Conservation (phyloP, 2,888 invertebrate species). For the Pterostichus madidus region DNA sequence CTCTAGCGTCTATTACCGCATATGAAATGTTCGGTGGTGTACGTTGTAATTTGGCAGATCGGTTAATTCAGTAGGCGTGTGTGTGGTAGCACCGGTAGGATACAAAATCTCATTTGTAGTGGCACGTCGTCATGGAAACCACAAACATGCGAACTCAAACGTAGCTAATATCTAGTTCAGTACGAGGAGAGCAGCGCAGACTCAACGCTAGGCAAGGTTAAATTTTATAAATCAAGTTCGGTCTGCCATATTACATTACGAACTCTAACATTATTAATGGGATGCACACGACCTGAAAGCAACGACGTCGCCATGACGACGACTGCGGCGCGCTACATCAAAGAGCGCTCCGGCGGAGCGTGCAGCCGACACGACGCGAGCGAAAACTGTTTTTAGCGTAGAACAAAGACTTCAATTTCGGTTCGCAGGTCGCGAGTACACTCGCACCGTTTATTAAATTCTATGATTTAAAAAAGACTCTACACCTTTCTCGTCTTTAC, state of each 20-base stretch:
- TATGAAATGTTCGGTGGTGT: constrained; percentile 20
- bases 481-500: constrained; percentile 21
- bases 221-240: constrained; percentile 67
- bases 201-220: constrained; percentile 49
- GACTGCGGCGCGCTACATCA: constrained; percentile 58
- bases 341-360: constrained; percentile 62
- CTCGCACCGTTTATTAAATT: constrained; percentile 64
- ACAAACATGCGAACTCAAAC: constrained; percentile 36
- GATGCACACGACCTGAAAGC: constrained; percentile 67
- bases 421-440: constrained; percentile 57
- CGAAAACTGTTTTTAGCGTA: constrained; percentile 65
- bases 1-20: not conserved
- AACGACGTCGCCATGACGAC: constrained; percentile 60
- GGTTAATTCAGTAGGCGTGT: constrained; percentile 2
- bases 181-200: not conserved
- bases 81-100: not conserved
- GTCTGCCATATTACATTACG: constrained; percentile 67
- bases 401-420: constrained; percentile 65
- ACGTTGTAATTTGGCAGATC: constrained; percentile 18
- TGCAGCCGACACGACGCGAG: constrained; percentile 63
- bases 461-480: constrained; percentile 56
- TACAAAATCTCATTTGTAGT: not conserved
- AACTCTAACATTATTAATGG: constrained; percentile 67
- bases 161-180: constrained; percentile 50
- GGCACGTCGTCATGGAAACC: constrained; percentile 1